A percentile compares a stretch with the other conserved stretches of the same genome.
phyloP scores from a whole-genome alignment of 2,113 vertebrate species.

The Recurvirostra avosetta region DNA sequence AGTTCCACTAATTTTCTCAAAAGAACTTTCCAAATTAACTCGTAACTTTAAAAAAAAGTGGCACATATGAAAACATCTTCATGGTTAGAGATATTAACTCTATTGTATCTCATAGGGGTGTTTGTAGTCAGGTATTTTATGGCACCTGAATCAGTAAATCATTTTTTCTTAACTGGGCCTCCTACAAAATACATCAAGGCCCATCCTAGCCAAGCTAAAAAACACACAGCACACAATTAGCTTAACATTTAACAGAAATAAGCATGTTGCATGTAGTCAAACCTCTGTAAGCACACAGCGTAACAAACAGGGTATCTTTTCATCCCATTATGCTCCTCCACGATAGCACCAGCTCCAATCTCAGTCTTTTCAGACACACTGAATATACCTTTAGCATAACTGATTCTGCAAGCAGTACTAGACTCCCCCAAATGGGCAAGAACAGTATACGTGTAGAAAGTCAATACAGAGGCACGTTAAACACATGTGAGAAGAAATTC shows the following conservation, averaged over 20 bases:
- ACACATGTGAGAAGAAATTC: not conserved
- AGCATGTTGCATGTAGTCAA: not conserved
- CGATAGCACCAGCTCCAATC: not conserved
- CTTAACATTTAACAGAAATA: not conserved
- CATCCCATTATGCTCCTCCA: not conserved
- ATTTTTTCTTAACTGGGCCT: not conserved
- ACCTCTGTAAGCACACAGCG: not conserved
- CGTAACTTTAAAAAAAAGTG: not conserved
- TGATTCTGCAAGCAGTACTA: not conserved
- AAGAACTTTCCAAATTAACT: not conserved
- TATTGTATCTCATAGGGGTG: not conserved
- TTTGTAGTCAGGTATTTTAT: not conserved
- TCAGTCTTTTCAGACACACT: not conserved
- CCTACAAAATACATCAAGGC: not conserved
- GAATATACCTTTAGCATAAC: not conserved
- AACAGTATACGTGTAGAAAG: not conserved
- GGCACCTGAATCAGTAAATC: not conserved
- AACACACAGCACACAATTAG: not conserved
- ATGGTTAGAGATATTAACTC: not conserved
- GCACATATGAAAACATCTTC: not conserved
- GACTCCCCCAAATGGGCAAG: conserved; percentile 31
- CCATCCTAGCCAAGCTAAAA: not conserved
- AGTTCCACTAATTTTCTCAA: not conserved
- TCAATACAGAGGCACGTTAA: not conserved
- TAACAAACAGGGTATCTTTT: not conserved